Evolutionary conservation across 2,797 vertebrate species (phyloP), one percentile per base, ranked within the genome.

Genomic region (Cossypha niveicapilla): DNA sequence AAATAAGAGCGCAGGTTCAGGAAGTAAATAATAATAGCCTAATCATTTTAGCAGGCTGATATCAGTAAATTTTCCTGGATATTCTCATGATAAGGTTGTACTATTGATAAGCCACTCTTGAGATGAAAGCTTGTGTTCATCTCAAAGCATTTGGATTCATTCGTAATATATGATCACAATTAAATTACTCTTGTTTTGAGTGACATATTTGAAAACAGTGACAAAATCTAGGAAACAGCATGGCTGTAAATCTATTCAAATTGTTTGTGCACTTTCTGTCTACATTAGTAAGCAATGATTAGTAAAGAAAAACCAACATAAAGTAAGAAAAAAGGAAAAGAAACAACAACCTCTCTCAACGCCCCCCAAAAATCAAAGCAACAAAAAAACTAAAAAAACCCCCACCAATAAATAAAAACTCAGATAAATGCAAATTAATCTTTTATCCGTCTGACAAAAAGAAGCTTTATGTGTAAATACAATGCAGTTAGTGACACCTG

Each of bases 101-200:
- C 30, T 78, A 54, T 57, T 62, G 77, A 75, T 67, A 75, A 88
- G 35, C 10, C 4, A 24, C 57, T 54, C 70, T 48, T 86, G 22
- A 79, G n/a, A 18, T 71, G n/a, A 87, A 76, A 74, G 27, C 17
- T 62, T 10, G 2, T 82, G 21, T 48, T 93, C 11, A 48, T 66
- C 19, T 62, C 42, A 47, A 50, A 70, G 22, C 62, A 63, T 67
- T 81, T 87, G 17, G 28, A 70, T 79, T 89, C 3, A 70, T 70
- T 76, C 62, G 15, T 51, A 82, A 62, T 56, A 67, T 2, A 39
- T 72, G 56, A 48, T 63, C 48, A 76, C 24, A 37, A 44, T 80
- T 62, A 82, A 88, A 79, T 79, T 79, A 28, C 18, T 84, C 47
- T 44, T 66, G 18, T 37, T 84, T 90, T 84, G 45, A 82, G 30